phyloP scores from a whole-genome alignment of 2,888 invertebrate genomes.

The Eupithecia exiguata region DNA sequence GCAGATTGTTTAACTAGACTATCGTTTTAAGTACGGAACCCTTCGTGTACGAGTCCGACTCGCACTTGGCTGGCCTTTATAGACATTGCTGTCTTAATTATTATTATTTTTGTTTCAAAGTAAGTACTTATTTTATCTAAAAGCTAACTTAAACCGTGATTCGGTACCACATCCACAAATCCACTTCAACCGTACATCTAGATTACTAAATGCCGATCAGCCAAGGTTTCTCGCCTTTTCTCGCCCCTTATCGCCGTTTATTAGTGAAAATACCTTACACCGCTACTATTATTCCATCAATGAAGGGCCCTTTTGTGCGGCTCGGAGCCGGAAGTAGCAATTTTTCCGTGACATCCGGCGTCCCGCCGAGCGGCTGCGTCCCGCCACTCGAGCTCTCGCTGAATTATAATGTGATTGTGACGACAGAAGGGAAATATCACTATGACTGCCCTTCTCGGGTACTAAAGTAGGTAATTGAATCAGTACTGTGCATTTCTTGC shows the following conservation, averaged over 20 bases:
- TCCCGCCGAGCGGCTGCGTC: constrained; percentile 65
- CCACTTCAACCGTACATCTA: too few relatives aligned
- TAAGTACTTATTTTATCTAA: too few relatives aligned
- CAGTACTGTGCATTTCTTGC: neutral
- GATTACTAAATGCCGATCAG: neutral
- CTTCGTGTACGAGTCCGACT: too few relatives aligned
- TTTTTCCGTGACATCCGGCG: constrained; percentile 78
- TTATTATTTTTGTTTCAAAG: too few relatives aligned
- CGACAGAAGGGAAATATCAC: constrained; percentile 28
- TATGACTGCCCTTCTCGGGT: constrained; percentile 12
- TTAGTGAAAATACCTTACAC: constrained; percentile 8
- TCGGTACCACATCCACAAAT: too few relatives aligned
- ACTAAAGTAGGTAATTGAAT: constrained; percentile 2
- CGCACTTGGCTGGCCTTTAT: neutral
- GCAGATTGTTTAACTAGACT: neutral
- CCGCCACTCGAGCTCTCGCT: constrained; percentile 52
- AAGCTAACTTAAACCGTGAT: too few relatives aligned
- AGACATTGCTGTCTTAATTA: neutral
- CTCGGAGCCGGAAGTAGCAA: constrained; percentile 76
- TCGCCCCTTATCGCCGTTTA: constrained; percentile 1
- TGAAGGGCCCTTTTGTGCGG: constrained; percentile 67
- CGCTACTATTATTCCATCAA: constrained; percentile 16
- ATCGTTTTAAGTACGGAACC: too few relatives aligned
- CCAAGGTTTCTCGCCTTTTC: neutral
- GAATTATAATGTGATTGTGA: constrained; percentile 37